Base-by-base conservation (phyloP, 2,113 vertebrate species). In the Boleophthalmus pectinirostris region DNA sequence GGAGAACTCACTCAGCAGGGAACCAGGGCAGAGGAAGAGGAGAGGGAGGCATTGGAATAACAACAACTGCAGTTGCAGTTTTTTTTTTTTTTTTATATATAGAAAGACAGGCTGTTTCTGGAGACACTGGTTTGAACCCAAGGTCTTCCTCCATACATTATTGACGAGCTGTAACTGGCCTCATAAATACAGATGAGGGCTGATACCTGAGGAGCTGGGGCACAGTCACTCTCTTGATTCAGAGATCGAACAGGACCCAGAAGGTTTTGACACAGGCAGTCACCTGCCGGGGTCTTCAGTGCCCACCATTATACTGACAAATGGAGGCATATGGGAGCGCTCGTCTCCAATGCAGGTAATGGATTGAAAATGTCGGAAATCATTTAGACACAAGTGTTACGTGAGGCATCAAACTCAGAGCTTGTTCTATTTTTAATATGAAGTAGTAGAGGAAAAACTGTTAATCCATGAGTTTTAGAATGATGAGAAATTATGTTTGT, bases 151-250 rank as follows among this genome's bases (percentile, higher is more conserved):
- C 46, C 78, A 92, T 93, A 84, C 85, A 92, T 93, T 92, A 93
- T 94, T 93, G 90, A 93, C 92, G 75, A 70, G 80, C 46, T 75
- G 89, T 91, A 92, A 92, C 90, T 83, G 90, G 90, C 68, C 85
- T 92, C 88, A 92, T 92, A 88, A 87, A 93, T 93, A 94, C 83
- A 92, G 72, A 92, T 91, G 89, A 90, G 83, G 80, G 47, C 79
- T 67, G 81, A 86, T 83, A 89, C 81, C 86, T 57, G 82, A 85
- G 83, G 77, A 91, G 84, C 72, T 66, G 7, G 81, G 85, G 79
- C 57, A 58, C 79, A 79, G 85, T 89, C 77, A 76, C 75, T 89
- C 75, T 89, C 88, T 90, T 88, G 84, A 90, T 87, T 77, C 83
- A 77, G 68, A 85, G 75, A 78, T 75, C 87, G 76, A 80, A 84